Conservation (phyloP, 1,140 invertebrate species). For the Tribolium castaneum region DNA sequence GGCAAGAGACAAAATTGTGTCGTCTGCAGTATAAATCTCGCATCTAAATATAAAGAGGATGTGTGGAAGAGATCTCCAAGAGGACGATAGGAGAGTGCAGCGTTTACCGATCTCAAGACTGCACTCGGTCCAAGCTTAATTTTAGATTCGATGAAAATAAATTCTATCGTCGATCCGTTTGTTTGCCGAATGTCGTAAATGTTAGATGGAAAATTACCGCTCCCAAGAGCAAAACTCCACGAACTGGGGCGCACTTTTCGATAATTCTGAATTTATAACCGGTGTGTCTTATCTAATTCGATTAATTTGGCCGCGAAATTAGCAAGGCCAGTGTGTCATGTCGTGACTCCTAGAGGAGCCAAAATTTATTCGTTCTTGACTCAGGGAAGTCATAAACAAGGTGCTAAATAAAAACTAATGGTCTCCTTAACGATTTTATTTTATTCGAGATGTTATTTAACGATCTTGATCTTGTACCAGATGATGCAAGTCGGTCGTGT, state of each 20-base stretch:
- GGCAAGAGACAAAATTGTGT: conserved; percentile 36
- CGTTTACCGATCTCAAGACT: conserved; percentile 9
- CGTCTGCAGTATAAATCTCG: conserved; percentile 34
- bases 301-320: neutral
- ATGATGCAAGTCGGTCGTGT: neutral
- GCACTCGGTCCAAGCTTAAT: conserved; percentile 21
- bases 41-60: conserved; percentile 6
- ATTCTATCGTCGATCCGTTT: conserved; percentile 27
- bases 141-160: conserved; percentile 33
- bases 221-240: neutral
- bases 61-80: neutral
- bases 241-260: neutral
- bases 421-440: neutral
- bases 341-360: neutral
- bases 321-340: neutral
- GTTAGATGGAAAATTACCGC: conserved; percentile 6
- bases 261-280: neutral
- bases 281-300: neutral
- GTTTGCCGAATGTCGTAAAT: conserved; percentile 14
- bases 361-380: neutral
- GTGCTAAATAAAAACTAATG: neutral
- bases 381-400: neutral
- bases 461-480: neutral
- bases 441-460: neutral
- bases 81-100: conserved; percentile 2